Evolutionary conservation across 2,888 invertebrate genomes (phyloP), one percentile per base, ranked within the genome.

Genomic region (Serrognathus titanus): DNA sequence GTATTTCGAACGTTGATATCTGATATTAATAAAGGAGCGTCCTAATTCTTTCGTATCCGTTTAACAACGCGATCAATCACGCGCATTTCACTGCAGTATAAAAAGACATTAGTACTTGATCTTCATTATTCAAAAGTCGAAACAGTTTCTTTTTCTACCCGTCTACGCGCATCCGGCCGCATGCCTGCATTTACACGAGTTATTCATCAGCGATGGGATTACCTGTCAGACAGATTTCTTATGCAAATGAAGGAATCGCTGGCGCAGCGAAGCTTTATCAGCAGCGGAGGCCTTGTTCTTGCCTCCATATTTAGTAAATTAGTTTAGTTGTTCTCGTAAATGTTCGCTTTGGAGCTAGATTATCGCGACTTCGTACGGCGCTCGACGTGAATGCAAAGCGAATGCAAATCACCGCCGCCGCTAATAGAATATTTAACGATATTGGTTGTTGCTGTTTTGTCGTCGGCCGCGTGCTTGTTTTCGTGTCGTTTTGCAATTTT

Each of bases 271-370:
- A 53, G 53, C 55, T 60, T 60, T 58, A 60, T 58, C 60, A 58
- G 58, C 58, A 54, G 50, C 40, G 51, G 38, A 45, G 55, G 48
- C 38, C 51, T 31, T 48, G 49, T 24, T 11, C 13, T 16, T 48
- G 53, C 43, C 40, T 51, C 57, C 55, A 57, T 61, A 61, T 62
- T 62, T 53, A 53, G 53, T 58, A 59, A 62, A 62, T 62, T 62
- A 52, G 58, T 59, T 58, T 58, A 53, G 52, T 45, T 52, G 43
- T 52, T 41, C 24, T 51, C 58, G 55, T 58, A 61, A 61, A 58
- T 54, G 52, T 36, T 36, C 20, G 43, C 24, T 31, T 31, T 31
- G 24, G 24, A 31, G 43, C 43, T 11, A 20, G 9, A 16, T 39
- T 39, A 51, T 41, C 24, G 36, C 36, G 49, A 49, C 13, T 43